Base-by-base conservation (phyloP, 2,888 invertebrate genomes). In the Pollenia amentaria region DNA sequence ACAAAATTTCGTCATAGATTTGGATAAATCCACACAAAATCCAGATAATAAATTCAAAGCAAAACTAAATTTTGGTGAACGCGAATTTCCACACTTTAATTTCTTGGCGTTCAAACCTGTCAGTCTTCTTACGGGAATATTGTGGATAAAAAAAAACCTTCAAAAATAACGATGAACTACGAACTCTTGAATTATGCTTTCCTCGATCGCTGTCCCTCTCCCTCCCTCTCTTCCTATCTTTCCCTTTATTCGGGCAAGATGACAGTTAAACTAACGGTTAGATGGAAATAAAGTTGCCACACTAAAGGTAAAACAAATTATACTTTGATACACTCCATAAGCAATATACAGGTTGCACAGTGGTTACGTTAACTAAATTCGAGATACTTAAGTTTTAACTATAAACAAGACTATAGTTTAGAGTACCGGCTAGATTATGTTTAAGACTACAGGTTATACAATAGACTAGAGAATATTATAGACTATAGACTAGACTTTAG, bases 1-100 rank as follows among this genome's bases (percentile, higher is more conserved):
- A 91, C 89, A 90, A n/a, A 89, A 91, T 91, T 91, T 91, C 91
- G 91, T 91, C 90, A 92, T 90, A 91, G 90, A 88, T 60, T 60
- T 53, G 21, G 3, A 29, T 62, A 40, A 60, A 62, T 51, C n/a
- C n/a, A n/a, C 18, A 38, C 2, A n/a, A 16, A 21, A 51, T 29
- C 11, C 21, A 70, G 12, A 14, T 51, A 69, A 64, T 46, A 51
- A 64, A 81, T 44, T 84, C 64, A 83, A 88, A 88, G 89, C 89
- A 89, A 82, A 81, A 89, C 88, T 88, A 90, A 88, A 90, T 89
- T n/a, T 78, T 89, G 84, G 88, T 72, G 55, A 76, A 80, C 44
- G 55, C 72, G 18, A 80, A 73, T 73, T 73, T 73, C 55, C 80
- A 73, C 72, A 55, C 55, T 73, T 80, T 29, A 18, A 55, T 65